Base-by-base conservation (phyloP, 2,113 vertebrate genomes). In the Leucosticte australis region DNA sequence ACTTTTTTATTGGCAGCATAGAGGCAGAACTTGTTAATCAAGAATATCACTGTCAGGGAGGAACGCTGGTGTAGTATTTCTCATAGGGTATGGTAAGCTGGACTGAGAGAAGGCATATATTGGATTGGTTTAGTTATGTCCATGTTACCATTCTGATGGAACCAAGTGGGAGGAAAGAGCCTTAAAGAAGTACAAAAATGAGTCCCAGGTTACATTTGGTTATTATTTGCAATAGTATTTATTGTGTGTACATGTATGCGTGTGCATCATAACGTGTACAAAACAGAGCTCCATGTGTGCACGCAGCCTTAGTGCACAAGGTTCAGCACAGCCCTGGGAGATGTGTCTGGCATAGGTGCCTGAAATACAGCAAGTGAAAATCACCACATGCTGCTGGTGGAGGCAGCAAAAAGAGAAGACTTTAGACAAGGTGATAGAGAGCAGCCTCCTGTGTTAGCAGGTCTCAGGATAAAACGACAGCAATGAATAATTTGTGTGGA, bases 231-330 rank as follows among this genome's bases (percentile, higher is more conserved):
- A n/a, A 12, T 33, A 21, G 9, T 4, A 10, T 56, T 82, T 64
- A 14, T 15, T 37, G 21, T 62, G 42, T 8, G 4, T 37, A 2
- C 2, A 0, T 16, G 6, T 30, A 1, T 41, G 30, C 2, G 1
- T 1, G 4, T 19, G 5, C 60, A 27, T n/a, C 52, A 22, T n/a
- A 24, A 44, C 0, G 0, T 28, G 24, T 22, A 4, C 10, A 33
- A 5, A 14, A 5, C 0, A 0, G 49, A 68, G 33, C 26, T 81
- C 22, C 44, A 0, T 16, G 2, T 55, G 35, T 24, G 18, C 53
- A 10, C 6, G 0, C 42, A 56, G n/a, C 10, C 30, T 41, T 14
- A 7, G 2, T 46, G 49, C 35, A 6, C 11, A 5, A 15, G 9
- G 15, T 30, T 74, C 64, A 23, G 67, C 46, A 7, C 59, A 26